These are phyloP conservation scores for Dreissena polymorpha DNA, from an alignment of 1,140 invertebrate genomes.

Conservation along the genomic window DNA sequence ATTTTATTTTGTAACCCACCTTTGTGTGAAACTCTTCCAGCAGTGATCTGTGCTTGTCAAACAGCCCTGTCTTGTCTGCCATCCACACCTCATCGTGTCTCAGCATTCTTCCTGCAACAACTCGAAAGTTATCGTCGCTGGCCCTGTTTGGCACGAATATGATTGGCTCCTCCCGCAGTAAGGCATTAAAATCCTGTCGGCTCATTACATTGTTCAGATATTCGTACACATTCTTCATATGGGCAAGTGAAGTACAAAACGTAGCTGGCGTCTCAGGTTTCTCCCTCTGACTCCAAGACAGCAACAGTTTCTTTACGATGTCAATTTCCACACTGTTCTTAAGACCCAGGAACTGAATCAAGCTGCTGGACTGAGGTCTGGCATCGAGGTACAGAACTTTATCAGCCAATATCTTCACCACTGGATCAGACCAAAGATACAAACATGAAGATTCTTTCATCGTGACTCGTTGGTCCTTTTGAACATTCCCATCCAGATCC, in stretches of 20 bases:
- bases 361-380: slow-evolving; percentile 47
- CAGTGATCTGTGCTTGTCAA: slow-evolving; percentile 63
- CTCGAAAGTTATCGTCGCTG: neutral
- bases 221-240: slow-evolving; percentile 68
- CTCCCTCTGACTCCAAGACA: slow-evolving; percentile 63
- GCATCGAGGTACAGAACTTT: slow-evolving; percentile 65
- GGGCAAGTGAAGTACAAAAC: slow-evolving; percentile 64
- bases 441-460: slow-evolving; percentile 60
- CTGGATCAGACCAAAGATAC: slow-evolving; percentile 54
- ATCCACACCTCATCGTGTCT: slow-evolving; percentile 72
- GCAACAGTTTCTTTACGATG: slow-evolving; percentile 62
- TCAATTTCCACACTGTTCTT: slow-evolving; percentile 57
- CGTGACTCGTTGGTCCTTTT: slow-evolving; percentile 24
- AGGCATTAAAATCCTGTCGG: slow-evolving; percentile 65
- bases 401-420: slow-evolving; percentile 62
- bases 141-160: slow-evolving; percentile 70
- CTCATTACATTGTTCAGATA: slow-evolving; percentile 67
- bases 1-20: slow-evolving; percentile 54
- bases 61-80: slow-evolving; percentile 70
- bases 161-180: slow-evolving; percentile 70
- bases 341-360: slow-evolving; percentile 66
- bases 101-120: slow-evolving; percentile 68
- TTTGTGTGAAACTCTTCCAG: slow-evolving; percentile 66
- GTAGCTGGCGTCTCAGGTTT: slow-evolving; percentile 49
- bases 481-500: slow-evolving; percentile 15